Evolutionary conservation across 2,797 vertebrate genomes (phyloP), one percentile per base, ranked within the genome.

Genomic region (Gymnoscopelus microlampas): DNA sequence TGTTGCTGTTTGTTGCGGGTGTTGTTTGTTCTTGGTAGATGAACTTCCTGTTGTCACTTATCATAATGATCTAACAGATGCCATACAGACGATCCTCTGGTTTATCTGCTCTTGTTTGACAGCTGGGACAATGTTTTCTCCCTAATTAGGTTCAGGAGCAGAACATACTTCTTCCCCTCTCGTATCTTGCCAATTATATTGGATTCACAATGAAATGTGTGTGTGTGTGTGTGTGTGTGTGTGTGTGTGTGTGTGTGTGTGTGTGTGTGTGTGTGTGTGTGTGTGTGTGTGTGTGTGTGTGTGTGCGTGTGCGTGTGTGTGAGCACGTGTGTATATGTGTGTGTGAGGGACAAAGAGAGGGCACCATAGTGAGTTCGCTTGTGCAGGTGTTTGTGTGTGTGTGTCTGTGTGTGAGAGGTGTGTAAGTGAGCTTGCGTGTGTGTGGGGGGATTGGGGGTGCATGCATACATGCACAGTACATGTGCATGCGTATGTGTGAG

Each of bases 61-160:
- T 78, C 73, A 77, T 81, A 83, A 85, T 80, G 76, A 87, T 83
- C 75, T 66, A 71, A 35, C 67, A 58, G 65, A 70, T 82, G 79
- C 60, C 81, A 82, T 65, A 76, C 49, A 60, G 77, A 71, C 68
- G 76, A 84, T 44, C 77, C 85, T 88, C 75, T 77, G 79, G 86
- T 83, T 77, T 83, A 80, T 85, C 80, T 77, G 35, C 80, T 78
- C 74, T 83, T 86, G 84, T 87, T 85, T 88, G 80, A 83, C 82
- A 84, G 75, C 74, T 54, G 74, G 50, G 66, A 75, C 80, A 81
- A 81, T 85, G 69, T 79, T 87, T 68, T 79, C 76, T 83, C 63
- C 56, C 66, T 83, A 88, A 88, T 87, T 88, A 86, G 81, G 68
- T 77, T 81, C 70, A 57, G 78, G 80, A 74, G 80, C 74, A 64